Base-by-base conservation (phyloP, 2,888 invertebrate species). In the Brachypterus glaber region DNA sequence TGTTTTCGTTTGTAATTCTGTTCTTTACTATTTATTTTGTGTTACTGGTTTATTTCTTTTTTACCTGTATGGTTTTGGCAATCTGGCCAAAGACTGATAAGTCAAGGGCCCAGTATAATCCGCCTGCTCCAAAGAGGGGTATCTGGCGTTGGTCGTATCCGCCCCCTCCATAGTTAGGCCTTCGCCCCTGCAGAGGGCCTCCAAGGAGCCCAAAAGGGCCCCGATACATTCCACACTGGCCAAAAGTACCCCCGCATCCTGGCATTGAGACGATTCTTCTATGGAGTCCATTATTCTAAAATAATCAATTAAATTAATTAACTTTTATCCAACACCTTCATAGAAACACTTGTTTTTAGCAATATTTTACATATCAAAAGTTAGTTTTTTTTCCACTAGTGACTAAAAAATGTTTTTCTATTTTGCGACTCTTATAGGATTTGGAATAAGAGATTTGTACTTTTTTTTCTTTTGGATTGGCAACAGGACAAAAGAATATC, bases 201-300 rank as follows among this genome's bases (percentile, higher is more conserved):
- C 87, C 18, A 93, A 64, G 2, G 90, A 85, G 21, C 83, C 82
- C 17, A 93, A 67, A 45, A 93, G 71, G 1, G 87, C 82, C 3
- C 86, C 84, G 35, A 88, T 82, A 52, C 88, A 87, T 51, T 86
- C 84, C 0, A 87, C 82, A 46, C 86, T 84, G 0, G 84, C 82
- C 33, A 81, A 73, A n/a, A 88, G 69, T 3, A 84, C 78, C 42
- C 78, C 74, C 11, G 84, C 77, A 46, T 85, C 83, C 33, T 77
- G 82, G 45, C 82, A 82, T 48, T 81, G 78, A n/a, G 89, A 84
- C 41, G 89, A 88, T 66, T 93, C 92, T 65, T 91, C 89, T 60
- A 92, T 83, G 1, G 90, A 88, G 58, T 93, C 92, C 76, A 92
- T 86, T 51, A 90, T 82, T 53, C 92, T 86, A 53, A 12, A 62